Base-by-base conservation (phyloP, 2,797 vertebrate genomes). In the Fringilla coelebs region DNA sequence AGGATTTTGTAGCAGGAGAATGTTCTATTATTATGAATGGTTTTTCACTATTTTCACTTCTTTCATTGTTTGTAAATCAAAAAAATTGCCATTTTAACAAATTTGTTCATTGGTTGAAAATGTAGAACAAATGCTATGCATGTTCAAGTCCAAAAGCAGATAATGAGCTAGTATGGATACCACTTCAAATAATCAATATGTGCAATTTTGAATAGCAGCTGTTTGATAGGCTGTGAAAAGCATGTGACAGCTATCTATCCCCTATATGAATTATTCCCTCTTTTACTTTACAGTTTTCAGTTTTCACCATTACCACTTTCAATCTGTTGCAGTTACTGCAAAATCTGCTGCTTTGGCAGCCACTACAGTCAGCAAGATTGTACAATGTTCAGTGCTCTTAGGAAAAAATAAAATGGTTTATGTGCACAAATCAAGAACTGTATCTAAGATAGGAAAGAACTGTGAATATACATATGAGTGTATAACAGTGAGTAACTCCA, bases 291-390 rank as follows among this genome's bases (percentile, higher is more conserved):
- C 46, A 51, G 32, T 70, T 92, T 32, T 62, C n/a, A 6, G 43
- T 92, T 93, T 92, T 87, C 67, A 82, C 43, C 67, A 80, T 85
- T 94, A 88, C 24, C 49, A 51, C 38, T 85, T 94, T 88, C 61
- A 86, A 58, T 93, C 62, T 96, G 55, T 38, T 85, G 26, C 52
- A 62, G 40, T 65, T 34, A 83, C 46, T 83, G 36, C 10, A 85
- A 95, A 94, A 85, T 88, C 61, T 94, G 57, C 58, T 88, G 20
- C 38, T 68, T 90, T 85, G 84, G 75, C 68, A 96, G 72, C 34
- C 10, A 8, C 16, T 87, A 3, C 63, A 52, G 11, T 77, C 34
- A 68, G 57, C 31, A 83, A 80, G 17, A 29, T 62, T 65, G 19
- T 74, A 87, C 67, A 81, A 8, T 13, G 43, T 60, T 86, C 46